Percentiles rank a stretch among this genome's conserved stretches.
Evolutionary conservation across 2,113 vertebrate genomes (phyloP).

Genomic region (Xyrauchen texanus): DNA sequence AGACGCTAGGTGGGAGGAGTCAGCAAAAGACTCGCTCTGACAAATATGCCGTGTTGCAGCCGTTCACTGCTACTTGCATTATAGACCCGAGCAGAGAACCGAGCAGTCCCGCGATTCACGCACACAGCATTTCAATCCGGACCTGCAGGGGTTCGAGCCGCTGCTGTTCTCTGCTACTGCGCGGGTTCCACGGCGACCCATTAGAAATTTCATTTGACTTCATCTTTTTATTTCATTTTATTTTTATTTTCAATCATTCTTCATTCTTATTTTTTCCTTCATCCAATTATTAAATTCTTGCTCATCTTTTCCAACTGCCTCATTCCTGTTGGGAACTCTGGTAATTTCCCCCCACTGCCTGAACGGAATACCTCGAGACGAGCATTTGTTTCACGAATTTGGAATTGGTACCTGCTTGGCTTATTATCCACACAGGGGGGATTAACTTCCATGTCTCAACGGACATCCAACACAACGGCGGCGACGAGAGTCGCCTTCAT

Average conservation of each 20-base stretch:
- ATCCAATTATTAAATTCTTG: constrained; percentile 56
- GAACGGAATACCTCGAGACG: constrained; percentile 58
- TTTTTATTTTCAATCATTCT: constrained; percentile 40
- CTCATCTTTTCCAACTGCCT: constrained; percentile 25
- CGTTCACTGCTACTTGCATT: constrained; percentile 70
- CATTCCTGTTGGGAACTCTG: constrained; percentile 48
- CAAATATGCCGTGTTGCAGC: constrained; percentile 69
- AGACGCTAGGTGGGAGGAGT: constrained; percentile 66
- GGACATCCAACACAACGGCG: constrained; percentile 51
- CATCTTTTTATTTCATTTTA: constrained; percentile 59
- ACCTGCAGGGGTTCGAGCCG: constrained; percentile 57
- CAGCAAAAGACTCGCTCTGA: constrained; percentile 52
- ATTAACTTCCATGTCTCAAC: constrained; percentile 63
- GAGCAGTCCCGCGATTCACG: constrained; percentile 49
- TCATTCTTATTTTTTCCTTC: constrained; percentile 60
- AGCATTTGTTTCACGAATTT: constrained; percentile 46
- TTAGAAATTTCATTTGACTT: constrained; percentile 72
- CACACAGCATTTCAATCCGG: constrained; percentile 56
- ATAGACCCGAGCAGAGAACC: constrained; percentile 60
- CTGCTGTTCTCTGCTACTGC: constrained; percentile 43
- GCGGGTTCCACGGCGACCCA: constrained; percentile 57
- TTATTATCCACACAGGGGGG: constrained; percentile 60
- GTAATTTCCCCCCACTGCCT: constrained; percentile 13
- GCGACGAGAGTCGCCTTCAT: constrained; percentile 50
- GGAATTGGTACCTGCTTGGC: constrained; percentile 60